Evolutionary conservation across 2,797 vertebrate genomes (phyloP).

Genomic region (Tangara arthus): DNA sequence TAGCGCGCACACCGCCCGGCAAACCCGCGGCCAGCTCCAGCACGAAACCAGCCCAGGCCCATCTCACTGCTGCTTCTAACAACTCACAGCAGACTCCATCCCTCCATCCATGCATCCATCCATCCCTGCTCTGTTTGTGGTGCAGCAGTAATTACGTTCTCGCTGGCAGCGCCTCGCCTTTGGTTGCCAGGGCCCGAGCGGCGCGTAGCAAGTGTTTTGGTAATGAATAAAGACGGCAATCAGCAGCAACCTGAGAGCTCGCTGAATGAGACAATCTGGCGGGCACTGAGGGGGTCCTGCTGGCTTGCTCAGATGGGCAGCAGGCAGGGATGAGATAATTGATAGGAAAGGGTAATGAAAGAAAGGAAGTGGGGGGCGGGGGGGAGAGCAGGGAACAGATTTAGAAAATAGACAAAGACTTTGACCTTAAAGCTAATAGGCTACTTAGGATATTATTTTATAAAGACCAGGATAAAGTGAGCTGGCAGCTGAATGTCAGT

Average conservation of each 20-base stretch:
- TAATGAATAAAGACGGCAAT: constrained; percentile 71
- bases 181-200: constrained; percentile 65
- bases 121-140: constrained; percentile 42
- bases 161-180: constrained; percentile 47
- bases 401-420: constrained; percentile 68
- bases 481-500: constrained; percentile 45
- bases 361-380: constrained; percentile 29
- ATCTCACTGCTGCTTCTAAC: constrained; percentile 22
- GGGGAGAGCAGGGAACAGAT: constrained; percentile 13
- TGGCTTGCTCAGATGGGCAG: constrained; percentile 67
- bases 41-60: not conserved
- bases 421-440: constrained; percentile 68
- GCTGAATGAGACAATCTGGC: constrained; percentile 71
- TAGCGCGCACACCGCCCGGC: not conserved
- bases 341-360: constrained; percentile 72
- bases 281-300: constrained; percentile 59
- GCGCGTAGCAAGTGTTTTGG: constrained; percentile 67
- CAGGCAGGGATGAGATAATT: constrained; percentile 72
- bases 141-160: constrained; percentile 58
- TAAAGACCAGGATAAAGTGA: constrained; percentile 40
- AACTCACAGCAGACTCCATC: constrained; percentile 40
- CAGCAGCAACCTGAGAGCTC: constrained; percentile 63
- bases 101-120: not conserved
- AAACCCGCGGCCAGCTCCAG: not conserved
- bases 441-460: constrained; percentile 64